Evolutionary conservation across 2,888 invertebrate genomes (phyloP), one percentile per base, ranked within the genome.

Genomic region (Lepidocyrtinus sp.): DNA sequence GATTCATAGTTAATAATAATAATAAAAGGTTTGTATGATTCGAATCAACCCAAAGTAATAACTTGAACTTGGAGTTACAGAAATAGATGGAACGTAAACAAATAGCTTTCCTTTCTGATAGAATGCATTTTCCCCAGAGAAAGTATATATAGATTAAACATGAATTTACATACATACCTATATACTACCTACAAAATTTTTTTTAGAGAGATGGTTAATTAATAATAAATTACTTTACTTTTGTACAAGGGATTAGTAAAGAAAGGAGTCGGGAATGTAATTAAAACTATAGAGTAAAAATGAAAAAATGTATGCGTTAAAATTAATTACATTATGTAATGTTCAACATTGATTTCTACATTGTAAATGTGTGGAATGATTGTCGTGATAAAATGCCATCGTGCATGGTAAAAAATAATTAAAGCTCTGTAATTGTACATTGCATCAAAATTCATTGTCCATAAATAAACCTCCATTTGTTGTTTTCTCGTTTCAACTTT

Each of bases 341-440:
- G 17, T 69, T 24, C 25, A 24, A 36, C 55, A 63, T 71, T 63
- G 21, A 71, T 71, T 71, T 63, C 63, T 71, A 71, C 62, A 71
- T 62, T 2, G 50, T 45, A 71, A 71, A 45, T 71, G 69, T 70
- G 69, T 70, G 69, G 69, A 70, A 26, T 50, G 50, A 50, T 59
- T 24, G 69, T 27, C 69, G 69, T 70, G 69, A 70, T 70, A 25
- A 50, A 59, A 50, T n/a, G 17, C 50, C 50, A 36, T 36, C 36
- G 36, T 36, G 36, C 5, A 36, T 50, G 55, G 59, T 64, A 26
- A n/a, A 25, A 26, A 15, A 25, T 64, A 24, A 25, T 22, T 26
- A 63, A 9, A 64, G 26, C n/a, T n/a, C n/a, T n/a, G n/a, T 21
- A 22, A 1, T 24, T 61, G 2, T 61, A 5, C 25, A 15, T n/a